A percentile compares a stretch with the other conserved stretches of the same genome.
phyloP scores from a whole-genome alignment of 2,888 invertebrate species.

The Erebia epiphron region DNA sequence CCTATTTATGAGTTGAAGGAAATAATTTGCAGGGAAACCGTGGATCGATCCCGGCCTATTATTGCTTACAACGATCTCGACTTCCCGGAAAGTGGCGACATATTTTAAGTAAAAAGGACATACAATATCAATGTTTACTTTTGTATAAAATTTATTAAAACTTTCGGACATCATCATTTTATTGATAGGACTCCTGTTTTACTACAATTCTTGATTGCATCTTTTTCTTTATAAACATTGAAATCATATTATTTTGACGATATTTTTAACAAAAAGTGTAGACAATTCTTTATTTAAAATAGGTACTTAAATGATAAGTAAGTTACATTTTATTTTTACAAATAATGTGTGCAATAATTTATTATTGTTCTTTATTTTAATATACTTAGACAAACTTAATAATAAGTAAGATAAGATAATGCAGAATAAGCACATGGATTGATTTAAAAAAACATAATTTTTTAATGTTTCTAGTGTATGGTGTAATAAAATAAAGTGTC shows the following conservation, averaged over 20 bases:
- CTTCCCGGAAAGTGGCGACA: constrained; percentile 91
- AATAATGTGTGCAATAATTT: not conserved
- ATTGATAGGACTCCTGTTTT: too few relatives aligned
- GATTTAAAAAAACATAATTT: not conserved
- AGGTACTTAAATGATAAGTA: not conserved
- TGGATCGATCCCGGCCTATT: constrained; percentile 89
- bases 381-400: not conserved
- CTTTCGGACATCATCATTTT: not conserved
- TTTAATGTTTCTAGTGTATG: constrained; percentile 22
- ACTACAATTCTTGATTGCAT: too few relatives aligned
- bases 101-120: constrained; percentile 81
- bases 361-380: not conserved
- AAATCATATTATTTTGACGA: not conserved
- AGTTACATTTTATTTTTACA: not conserved
- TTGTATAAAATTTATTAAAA: constrained; percentile 7
- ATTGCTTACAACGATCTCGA: constrained; percentile 96
- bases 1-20: constrained; percentile 53
- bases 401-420: not conserved
- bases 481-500: constrained; percentile 37
- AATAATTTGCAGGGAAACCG: constrained; percentile 84
- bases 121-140: constrained; percentile 11
- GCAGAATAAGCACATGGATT: not conserved
- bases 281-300: not conserved
- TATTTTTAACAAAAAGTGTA: not conserved
- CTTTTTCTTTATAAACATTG: not conserved